Conservation (phyloP, 2,888 invertebrate genomes). For the Phaonia tiefii region DNA sequence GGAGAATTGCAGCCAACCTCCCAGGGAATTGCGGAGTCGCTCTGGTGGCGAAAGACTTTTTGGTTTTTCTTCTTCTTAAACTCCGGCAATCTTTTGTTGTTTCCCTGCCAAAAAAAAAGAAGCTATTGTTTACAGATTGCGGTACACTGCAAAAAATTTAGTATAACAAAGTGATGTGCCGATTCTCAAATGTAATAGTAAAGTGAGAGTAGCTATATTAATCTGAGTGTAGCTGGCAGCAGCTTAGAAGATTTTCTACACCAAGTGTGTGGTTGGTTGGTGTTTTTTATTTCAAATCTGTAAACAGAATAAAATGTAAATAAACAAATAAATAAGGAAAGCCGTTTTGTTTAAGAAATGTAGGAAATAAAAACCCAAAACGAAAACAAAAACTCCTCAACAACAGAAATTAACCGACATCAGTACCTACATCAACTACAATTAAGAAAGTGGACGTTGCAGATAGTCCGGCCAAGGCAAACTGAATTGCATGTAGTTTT, state of each 20-base stretch:
- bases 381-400: conserved; percentile 35
- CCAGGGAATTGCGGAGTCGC: conserved; percentile 45
- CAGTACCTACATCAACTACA: conserved; percentile 65
- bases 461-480: conserved; percentile 45
- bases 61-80: conserved; percentile 1
- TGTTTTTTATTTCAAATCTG: conserved; percentile 24
- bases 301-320: conserved; percentile 37
- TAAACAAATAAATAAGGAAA: conserved; percentile 59
- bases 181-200: too few relatives aligned
- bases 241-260: conserved; percentile 19
- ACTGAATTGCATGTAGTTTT: conserved; percentile 4
- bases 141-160: not conserved
- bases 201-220: too few relatives aligned
- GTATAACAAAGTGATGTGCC: too few relatives aligned
- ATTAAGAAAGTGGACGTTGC: conserved; percentile 65
- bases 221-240: not conserved
- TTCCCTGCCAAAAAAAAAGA: conserved; percentile 17
- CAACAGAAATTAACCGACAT: conserved; percentile 60
- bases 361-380: conserved; percentile 46
- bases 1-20: conserved; percentile 28
- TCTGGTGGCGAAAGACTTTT: conserved; percentile 42
- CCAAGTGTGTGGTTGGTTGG: conserved; percentile 42
- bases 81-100: conserved; percentile 10
- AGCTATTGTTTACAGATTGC: conserved; percentile 60
- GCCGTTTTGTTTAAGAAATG: conserved; percentile 39